Conservation (phyloP, 2,113 vertebrate genomes). For the Lagopus muta region DNA sequence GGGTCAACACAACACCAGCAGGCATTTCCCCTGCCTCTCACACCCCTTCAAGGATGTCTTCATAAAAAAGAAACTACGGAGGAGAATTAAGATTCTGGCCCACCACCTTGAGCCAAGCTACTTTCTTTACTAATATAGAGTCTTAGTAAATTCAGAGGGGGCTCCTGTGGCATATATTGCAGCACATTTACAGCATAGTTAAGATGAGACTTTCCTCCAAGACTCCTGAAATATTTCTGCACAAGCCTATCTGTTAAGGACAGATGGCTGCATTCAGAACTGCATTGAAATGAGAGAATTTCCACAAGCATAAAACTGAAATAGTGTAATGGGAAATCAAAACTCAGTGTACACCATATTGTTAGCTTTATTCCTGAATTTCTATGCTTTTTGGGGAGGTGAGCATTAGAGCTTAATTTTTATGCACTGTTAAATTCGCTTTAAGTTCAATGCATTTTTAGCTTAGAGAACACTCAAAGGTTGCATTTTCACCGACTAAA, state of each 20-base stretch:
- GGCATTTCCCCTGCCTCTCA: not conserved
- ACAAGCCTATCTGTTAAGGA: not conserved
- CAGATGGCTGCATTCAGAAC: not conserved
- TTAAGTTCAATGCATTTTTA: conserved; percentile 2
- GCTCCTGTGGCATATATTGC: not conserved
- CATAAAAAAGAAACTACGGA: not conserved
- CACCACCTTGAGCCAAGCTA: not conserved
- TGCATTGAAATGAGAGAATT: conserved; percentile 16
- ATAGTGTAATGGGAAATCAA: not conserved
- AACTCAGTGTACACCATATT: not conserved
- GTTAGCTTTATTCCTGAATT: not conserved
- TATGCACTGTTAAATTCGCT: conserved; percentile 1
- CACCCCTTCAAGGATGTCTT: not conserved
- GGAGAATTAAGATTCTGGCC: conserved; percentile 28
- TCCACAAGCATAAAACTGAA: not conserved
- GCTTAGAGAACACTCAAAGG: conserved; percentile 11
- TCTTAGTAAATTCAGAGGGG: conserved; percentile 4
- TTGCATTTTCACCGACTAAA: not conserved
- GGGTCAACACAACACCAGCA: not conserved
- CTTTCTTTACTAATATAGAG: not conserved
- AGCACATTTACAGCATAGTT: not conserved
- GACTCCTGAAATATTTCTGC: conserved; percentile 14
- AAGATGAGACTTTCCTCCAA: not conserved
- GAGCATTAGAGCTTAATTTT: not conserved
- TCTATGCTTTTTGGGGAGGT: not conserved